Evolutionary conservation across 2,113 vertebrate species (phyloP), one percentile per base, ranked within the genome.

Genomic region (Archilochus colubris): DNA sequence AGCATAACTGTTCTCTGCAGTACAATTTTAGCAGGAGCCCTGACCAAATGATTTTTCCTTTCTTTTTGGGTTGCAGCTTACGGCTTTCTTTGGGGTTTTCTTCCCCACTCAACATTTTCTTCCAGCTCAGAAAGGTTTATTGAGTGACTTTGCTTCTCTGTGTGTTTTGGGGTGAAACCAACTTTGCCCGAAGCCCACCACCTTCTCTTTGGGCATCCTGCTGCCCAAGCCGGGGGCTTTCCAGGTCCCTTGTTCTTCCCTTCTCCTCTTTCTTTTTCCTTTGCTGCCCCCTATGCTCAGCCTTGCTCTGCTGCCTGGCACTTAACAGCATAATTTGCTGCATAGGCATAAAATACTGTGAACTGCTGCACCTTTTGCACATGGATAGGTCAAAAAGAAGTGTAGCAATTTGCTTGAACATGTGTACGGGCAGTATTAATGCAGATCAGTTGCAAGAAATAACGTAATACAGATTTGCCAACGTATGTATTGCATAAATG

Each of bases 391-490:
- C 92, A 95, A 93, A 93, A 90, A 95, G 83, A 88, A 96, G 86
- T 88, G 96, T 95, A 95, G 95, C 88, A 95, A 96, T 97, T 96
- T 97, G 94, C 93, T 97, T 76, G 91, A 97, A 95, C 93, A 95
- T 96, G 94, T 96, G 96, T 85, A 91, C 80, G 16, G 92, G 94
- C 94, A 86, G 44, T 86, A 94, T 91, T 95, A 95, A 95, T 96
- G 94, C 94, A 95, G 94, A 95, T 96, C 92, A 90, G 92, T 90
- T 93, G 96, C 95, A 96, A 95, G 94, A 86, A 95, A 95, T 92
- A 96, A 95, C 93, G 94, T 95, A 93, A 97, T 94, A 93, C 95
- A 95, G 95, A 97, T 97, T 95, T 96, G 96, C 96, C 95, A 94
- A 95, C 94, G 93, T 97, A 95, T 95, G 93, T 95, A 95, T 96